Conservation (phyloP, 1,140 invertebrate genomes). For the Drosophila ogumai region DNA sequence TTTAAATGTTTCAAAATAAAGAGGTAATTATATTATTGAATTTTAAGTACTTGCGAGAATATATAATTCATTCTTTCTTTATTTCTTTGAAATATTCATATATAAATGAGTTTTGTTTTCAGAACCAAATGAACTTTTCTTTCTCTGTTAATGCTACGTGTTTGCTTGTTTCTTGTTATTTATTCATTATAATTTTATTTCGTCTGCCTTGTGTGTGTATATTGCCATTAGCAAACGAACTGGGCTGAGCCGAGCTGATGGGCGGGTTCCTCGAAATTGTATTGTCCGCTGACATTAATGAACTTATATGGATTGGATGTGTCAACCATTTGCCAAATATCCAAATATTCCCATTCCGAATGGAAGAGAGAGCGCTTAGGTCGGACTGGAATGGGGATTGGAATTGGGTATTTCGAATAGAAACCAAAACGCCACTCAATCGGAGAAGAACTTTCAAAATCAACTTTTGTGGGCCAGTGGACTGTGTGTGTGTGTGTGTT, state of each 20-base stretch:
- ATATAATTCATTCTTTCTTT: no score
- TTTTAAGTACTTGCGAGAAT: not conserved
- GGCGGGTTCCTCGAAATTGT: constrained; percentile 49
- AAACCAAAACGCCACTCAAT: constrained; percentile 19
- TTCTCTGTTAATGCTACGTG: constrained; percentile 8
- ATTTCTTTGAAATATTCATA: no score
- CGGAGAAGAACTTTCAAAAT: constrained; percentile 42
- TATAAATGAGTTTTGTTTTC: not conserved
- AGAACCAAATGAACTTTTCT: not conserved
- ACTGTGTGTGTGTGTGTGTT: constrained; percentile 27
- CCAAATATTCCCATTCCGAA: constrained; percentile 2
- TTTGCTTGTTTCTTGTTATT: constrained; percentile 63
- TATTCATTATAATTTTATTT: constrained; percentile 83
- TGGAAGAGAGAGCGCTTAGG: constrained; percentile 3
- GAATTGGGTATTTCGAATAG: not conserved
- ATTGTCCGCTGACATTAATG: constrained; percentile 75
- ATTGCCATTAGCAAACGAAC: constrained; percentile 44
- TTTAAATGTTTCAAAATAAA: not conserved
- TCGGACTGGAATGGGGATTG: not conserved
- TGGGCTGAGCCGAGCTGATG: constrained; percentile 9
- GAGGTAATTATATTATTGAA: no score
- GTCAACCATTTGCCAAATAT: constrained; percentile 33
- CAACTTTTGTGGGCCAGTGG: constrained; percentile 32
- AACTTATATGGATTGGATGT: constrained; percentile 79
- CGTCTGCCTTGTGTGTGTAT: constrained; percentile 28